A percentile compares a stretch with the other conserved stretches of the same genome.
These are phyloP conservation scores for Crepidodera aurea DNA, from an alignment of 2,888 invertebrate species.

Conservation along the genomic window DNA sequence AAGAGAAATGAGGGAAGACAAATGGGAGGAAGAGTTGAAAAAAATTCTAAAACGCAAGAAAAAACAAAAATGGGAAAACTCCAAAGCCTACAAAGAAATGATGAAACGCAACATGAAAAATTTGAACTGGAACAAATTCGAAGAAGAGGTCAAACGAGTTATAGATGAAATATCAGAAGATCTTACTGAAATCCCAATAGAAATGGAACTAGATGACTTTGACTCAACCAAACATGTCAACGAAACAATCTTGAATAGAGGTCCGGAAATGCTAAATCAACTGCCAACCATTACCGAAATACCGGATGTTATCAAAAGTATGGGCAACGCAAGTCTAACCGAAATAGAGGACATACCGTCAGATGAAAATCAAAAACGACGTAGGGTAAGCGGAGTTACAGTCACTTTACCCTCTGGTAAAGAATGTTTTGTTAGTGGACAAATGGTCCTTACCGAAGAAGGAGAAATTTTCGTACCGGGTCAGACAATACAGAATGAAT, in stretches of 20 bases:
- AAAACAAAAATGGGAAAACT: constrained; percentile 58
- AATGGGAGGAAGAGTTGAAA: constrained; percentile 64
- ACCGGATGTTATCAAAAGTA: constrained; percentile 69
- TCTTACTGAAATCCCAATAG: constrained; percentile 53
- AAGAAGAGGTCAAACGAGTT: constrained; percentile 66
- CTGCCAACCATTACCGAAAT: constrained; percentile 72
- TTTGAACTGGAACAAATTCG: constrained; percentile 72
- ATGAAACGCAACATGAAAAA: constrained; percentile 70
- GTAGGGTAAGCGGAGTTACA: constrained; percentile 55
- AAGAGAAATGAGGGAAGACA: constrained; percentile 75
- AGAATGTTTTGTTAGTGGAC: constrained; percentile 76
- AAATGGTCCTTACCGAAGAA: constrained; percentile 74
- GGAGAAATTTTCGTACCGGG: constrained; percentile 79
- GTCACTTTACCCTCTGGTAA: constrained; percentile 69
- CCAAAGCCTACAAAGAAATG: constrained; percentile 67
- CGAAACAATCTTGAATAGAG: constrained; percentile 66
- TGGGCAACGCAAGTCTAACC: constrained; percentile 67
- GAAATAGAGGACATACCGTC: constrained; percentile 63
- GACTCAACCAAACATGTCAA: constrained; percentile 68
- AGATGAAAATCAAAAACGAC: constrained; percentile 43
- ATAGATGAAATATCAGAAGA: constrained; percentile 59
- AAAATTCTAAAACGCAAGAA: constrained; percentile 56
- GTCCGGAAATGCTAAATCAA: constrained; percentile 64
- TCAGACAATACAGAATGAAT: constrained; percentile 74
- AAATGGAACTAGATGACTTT: constrained; percentile 67